Evolutionary conservation across 2,888 invertebrate genomes (phyloP), one percentile per base, ranked within the genome.

Genomic region (Lapara coniferarum): DNA sequence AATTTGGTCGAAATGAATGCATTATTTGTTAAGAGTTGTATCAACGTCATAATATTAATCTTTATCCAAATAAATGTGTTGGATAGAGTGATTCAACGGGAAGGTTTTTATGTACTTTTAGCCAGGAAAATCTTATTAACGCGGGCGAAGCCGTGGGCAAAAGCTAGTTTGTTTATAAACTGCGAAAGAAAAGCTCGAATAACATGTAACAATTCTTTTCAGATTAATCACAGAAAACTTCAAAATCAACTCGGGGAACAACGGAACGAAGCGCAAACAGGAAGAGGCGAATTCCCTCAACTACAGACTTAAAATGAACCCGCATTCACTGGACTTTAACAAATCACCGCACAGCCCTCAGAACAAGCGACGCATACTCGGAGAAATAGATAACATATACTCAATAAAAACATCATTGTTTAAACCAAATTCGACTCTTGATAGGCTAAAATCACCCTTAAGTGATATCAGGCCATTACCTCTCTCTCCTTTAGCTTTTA

Each of bases 151-250:
- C n/a, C n/a, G n/a, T n/a, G n/a, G n/a, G n/a, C n/a, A n/a, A n/a
- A n/a, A n/a, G n/a, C n/a, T n/a, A n/a, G 25, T 2, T 25, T 25
- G 25, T 25, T 2, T 25, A 25, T 2, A 25, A 25, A 25, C 25
- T 25, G 25, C 2, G 2, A 25, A 25, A 25, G 25, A 2, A 25
- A 25, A 25, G 1, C 2, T 37, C 5, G 37, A 8, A 37, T 37
- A 37, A 37, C 4, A 7, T 8, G 8, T 0, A 37, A 37, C 37
- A 5, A 37, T 37, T 37, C 78, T 58, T 78, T 91, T 1, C 92
- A 95, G 95, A 75, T 83, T 95, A 72, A 94, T 94, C 73, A 93
- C 94, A 0, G 94, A 94, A 66, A 94, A 85, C 78, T 95, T 95
- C 88, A 91, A 85, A 72, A 92, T 95, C 37, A 94, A 94, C 83